phyloP scores from a whole-genome alignment of 37 sponge, comb jelly and placozoan genomes.

The Aplysina aerophoba region DNA sequence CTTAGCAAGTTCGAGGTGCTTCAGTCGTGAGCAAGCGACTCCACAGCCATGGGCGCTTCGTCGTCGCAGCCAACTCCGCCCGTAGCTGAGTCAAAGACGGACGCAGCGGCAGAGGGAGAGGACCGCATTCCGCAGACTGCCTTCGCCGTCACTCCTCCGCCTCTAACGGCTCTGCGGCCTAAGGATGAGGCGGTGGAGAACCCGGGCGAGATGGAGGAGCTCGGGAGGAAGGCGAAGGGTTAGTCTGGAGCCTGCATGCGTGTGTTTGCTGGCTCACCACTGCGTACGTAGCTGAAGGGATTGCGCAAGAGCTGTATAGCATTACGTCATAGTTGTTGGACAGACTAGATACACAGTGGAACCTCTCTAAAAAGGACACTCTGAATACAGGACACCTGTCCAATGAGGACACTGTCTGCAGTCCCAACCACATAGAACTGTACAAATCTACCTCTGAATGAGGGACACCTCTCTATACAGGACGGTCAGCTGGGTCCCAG shows the following conservation, averaged over 20 bases:
- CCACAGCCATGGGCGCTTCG: too few species aligned
- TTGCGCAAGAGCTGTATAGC: background rate
- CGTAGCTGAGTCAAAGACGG: background rate
- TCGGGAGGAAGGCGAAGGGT: conserved; percentile 80
- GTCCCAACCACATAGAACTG: too few species aligned
- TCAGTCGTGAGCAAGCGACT: too few species aligned
- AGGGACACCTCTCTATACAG: too few species aligned
- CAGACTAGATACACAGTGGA: too few species aligned
- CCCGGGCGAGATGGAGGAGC: conserved; percentile 78
- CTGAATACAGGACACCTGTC: too few species aligned
- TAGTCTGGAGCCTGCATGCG: background rate
- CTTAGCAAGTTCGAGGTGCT: background rate
- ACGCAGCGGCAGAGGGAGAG: background rate
- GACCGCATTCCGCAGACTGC: background rate
- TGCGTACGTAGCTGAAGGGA: background rate
- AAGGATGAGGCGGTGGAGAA: conserved; percentile 44
- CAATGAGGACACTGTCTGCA: too few species aligned
- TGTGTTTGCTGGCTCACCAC: background rate
- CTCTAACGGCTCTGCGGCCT: conserved; percentile 24
- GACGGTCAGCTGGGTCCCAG: too few species aligned
- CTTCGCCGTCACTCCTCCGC: conserved; percentile 17
- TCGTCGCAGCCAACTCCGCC: too few species aligned
- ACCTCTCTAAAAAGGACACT: too few species aligned
- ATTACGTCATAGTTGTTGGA: background rate
- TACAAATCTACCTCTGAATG: too few species aligned